Evolutionary conservation across 2,797 vertebrate genomes (phyloP).

Genomic region (Rhinichthys osculus): DNA sequence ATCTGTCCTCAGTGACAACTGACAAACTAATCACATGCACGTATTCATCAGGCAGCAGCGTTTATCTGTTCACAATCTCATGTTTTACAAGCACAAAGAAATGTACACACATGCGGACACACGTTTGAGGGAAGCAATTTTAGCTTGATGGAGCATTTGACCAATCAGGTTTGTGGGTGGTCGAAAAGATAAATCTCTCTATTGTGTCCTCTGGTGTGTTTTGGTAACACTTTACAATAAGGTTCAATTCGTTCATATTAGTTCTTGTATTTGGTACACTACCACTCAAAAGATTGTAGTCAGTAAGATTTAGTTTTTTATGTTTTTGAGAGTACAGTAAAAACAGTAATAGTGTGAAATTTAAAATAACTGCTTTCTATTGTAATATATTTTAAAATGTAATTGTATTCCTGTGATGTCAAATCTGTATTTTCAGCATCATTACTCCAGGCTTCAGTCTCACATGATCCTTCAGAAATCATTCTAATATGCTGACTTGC

Average conservation of each 20-base stretch:
- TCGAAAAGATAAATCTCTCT: constrained; percentile 28
- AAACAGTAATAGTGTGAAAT: background rate
- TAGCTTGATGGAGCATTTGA: constrained; percentile 48
- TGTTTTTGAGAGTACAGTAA: background rate
- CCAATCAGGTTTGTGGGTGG: constrained; percentile 53
- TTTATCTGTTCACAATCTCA: constrained; percentile 42
- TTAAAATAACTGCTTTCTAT: background rate
- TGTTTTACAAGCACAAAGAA: constrained; percentile 31
- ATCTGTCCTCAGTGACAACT: constrained; percentile 33
- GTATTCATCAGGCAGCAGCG: constrained; percentile 25
- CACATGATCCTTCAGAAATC: background rate
- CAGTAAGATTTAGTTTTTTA: background rate
- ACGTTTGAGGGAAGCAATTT: constrained; percentile 38
- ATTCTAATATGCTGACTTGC: no score
- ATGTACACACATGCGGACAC: constrained; percentile 33
- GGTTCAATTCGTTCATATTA: background rate
- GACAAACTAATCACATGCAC: constrained; percentile 31
- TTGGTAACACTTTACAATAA: background rate
- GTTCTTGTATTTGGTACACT: background rate
- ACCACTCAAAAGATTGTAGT: background rate
- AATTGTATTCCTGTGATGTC: background rate
- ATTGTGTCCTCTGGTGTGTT: background rate
- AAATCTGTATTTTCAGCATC: background rate
- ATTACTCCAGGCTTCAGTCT: background rate
- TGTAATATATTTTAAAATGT: background rate